phyloP scores from a whole-genome alignment of 2,797 vertebrate genomes.

The Neoniphon sammara region DNA sequence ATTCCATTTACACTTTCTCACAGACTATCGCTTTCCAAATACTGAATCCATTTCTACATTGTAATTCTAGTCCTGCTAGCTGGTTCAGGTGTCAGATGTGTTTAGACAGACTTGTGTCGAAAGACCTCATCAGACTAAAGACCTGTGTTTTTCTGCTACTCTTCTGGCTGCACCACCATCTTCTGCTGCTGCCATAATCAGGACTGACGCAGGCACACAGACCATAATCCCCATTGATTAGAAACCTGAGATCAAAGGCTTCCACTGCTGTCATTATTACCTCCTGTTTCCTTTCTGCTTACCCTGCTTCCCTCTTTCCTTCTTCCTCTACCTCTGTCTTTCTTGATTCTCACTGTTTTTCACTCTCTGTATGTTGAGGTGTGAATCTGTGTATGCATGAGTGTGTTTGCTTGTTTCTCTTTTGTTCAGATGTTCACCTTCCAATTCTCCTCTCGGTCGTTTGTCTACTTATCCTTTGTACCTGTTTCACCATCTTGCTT shows the following conservation, averaged over 20 bases:
- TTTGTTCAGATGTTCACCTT: neutral
- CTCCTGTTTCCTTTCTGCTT: conserved; percentile 53
- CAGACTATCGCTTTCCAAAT: conserved; percentile 24
- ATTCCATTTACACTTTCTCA: conserved; percentile 16
- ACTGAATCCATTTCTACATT: conserved; percentile 18
- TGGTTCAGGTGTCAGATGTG: conserved; percentile 17
- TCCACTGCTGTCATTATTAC: conserved; percentile 73
- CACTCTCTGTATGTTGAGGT: conserved; percentile 9
- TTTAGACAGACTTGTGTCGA: conserved; percentile 16
- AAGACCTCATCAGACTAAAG: conserved; percentile 15
- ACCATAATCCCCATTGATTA: conserved; percentile 83
- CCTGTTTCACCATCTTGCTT: neutral
- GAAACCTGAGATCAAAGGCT: conserved; percentile 80
- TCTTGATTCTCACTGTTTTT: conserved; percentile 11
- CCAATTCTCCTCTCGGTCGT: neutral
- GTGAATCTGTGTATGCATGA: neutral
- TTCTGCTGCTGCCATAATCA: conserved; percentile 65
- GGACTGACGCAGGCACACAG: conserved; percentile 68
- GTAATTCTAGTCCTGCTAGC: conserved; percentile 23
- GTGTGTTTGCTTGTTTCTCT: conserved; percentile 8
- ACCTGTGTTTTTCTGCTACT: conserved; percentile 33
- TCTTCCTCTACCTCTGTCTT: conserved; percentile 6
- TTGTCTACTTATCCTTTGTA: neutral
- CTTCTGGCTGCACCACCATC: conserved; percentile 48
- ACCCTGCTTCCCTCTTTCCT: conserved; percentile 14